Conservation (phyloP, 2,113 vertebrate species). For the Rynchops niger region DNA sequence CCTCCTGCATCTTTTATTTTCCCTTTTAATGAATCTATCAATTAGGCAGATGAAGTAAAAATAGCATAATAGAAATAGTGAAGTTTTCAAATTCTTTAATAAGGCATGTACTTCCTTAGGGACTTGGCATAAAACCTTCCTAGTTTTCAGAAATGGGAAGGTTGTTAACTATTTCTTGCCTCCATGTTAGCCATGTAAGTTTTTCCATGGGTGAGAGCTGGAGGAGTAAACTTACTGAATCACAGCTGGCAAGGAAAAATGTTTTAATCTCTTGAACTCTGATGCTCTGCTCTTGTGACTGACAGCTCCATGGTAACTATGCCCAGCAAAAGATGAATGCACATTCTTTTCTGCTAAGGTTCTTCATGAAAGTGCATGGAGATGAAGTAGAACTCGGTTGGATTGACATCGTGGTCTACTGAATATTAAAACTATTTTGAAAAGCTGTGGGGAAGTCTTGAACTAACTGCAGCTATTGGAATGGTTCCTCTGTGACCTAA, state of each 20-base stretch:
- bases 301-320: background rate
- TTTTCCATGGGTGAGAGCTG: background rate
- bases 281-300: background rate
- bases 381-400: background rate
- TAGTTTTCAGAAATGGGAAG: background rate
- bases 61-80: background rate
- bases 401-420: background rate
- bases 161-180: slow-evolving; percentile 24
- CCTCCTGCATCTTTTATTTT: background rate
- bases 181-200: background rate
- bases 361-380: background rate
- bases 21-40: slow-evolving; percentile 23
- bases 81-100: slow-evolving; percentile 3
- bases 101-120: background rate
- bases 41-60: slow-evolving; percentile 46
- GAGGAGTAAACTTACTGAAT: background rate
- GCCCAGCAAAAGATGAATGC: background rate
- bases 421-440: background rate
- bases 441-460: background rate
- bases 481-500: background rate
- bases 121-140: background rate
- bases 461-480: background rate
- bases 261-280: background rate
- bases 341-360: background rate
- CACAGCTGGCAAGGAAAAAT: background rate